Evolutionary conservation across 2,888 invertebrate species (phyloP).

Genomic region (Nomada fucata): DNA sequence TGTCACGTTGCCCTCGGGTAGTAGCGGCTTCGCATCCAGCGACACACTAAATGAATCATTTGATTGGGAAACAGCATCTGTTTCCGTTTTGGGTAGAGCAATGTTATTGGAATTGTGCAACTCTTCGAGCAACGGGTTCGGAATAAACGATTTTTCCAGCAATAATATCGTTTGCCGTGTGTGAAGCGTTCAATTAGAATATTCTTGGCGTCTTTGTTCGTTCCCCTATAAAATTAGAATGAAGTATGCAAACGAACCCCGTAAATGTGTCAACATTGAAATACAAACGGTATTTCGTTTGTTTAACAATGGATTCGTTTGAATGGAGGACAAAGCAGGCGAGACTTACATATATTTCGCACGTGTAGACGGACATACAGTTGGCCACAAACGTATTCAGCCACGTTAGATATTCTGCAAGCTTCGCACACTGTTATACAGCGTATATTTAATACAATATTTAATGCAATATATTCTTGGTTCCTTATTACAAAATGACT

Average conservation of each 20-base stretch:
- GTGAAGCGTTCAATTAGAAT: slow-evolving; percentile 5
- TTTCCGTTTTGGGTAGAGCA: slow-evolving; percentile 27
- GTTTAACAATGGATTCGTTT: slow-evolving; percentile 13
- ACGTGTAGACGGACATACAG: background rate
- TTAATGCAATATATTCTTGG: too few species aligned
- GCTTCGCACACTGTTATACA: too few species aligned
- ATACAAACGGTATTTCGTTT: slow-evolving; percentile 3
- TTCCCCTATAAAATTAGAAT: background rate
- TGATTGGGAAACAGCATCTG: slow-evolving; percentile 52
- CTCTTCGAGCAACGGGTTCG: slow-evolving; percentile 4
- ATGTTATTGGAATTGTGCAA: slow-evolving; percentile 49
- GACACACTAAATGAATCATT: slow-evolving; percentile 49
- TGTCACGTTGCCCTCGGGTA: slow-evolving; percentile 3
- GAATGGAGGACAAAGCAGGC: background rate
- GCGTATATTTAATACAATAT: too few species aligned
- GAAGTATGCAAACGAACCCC: background rate
- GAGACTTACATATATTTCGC: background rate
- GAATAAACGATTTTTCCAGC: slow-evolving; percentile 12
- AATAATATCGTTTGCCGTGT: slow-evolving; percentile 4
- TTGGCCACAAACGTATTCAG: background rate
- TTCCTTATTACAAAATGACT: too few species aligned
- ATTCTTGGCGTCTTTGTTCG: background rate
- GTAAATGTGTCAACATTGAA: slow-evolving; percentile 5
- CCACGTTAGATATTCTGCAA: too few species aligned
- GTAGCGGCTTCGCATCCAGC: slow-evolving; percentile 3